A percentile compares a stretch with the other conserved stretches of the same genome.
phyloP scores from a whole-genome alignment of 2,888 invertebrate genomes.

The Clanis bilineata region DNA sequence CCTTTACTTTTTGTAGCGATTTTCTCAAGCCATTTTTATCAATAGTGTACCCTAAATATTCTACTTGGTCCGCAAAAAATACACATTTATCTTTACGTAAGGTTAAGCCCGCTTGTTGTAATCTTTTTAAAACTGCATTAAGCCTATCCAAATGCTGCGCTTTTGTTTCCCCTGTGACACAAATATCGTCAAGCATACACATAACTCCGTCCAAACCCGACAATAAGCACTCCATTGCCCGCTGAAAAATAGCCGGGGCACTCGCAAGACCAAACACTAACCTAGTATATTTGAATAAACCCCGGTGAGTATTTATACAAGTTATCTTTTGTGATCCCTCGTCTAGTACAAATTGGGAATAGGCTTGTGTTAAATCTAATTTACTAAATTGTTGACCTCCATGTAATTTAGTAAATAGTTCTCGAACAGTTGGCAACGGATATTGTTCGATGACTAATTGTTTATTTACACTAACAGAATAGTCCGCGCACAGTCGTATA shows the following conservation, averaged over 20 bases:
- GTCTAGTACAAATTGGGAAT: conserved; percentile 21
- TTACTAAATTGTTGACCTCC: conserved; percentile 25
- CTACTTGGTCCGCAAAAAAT: conserved; percentile 24
- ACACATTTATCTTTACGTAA: conserved; percentile 25
- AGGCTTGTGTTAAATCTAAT: conserved; percentile 28
- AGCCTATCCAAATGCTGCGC: conserved; percentile 21
- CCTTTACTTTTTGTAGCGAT: background rate
- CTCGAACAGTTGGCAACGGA: conserved; percentile 26
- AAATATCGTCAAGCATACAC: conserved; percentile 25
- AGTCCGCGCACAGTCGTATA: conserved; percentile 28
- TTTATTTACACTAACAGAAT: conserved; percentile 29
- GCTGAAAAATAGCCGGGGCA: conserved; percentile 30
- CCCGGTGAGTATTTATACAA: conserved; percentile 16
- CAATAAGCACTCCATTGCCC: conserved; percentile 25
- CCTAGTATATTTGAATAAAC: conserved; percentile 20
- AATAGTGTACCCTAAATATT: conserved; percentile 23
- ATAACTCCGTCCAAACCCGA: conserved; percentile 24
- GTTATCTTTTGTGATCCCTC: conserved; percentile 6
- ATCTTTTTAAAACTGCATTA: conserved; percentile 20
- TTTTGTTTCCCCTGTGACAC: conserved; percentile 18
- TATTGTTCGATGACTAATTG: conserved; percentile 29
- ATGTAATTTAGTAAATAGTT: conserved; percentile 28
- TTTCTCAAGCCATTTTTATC: conserved; percentile 17
- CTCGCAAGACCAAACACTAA: conserved; percentile 27
- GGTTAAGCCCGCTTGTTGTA: conserved; percentile 24